Conservation (phyloP, 2,888 invertebrate species). For the Itoplectis maculator region DNA sequence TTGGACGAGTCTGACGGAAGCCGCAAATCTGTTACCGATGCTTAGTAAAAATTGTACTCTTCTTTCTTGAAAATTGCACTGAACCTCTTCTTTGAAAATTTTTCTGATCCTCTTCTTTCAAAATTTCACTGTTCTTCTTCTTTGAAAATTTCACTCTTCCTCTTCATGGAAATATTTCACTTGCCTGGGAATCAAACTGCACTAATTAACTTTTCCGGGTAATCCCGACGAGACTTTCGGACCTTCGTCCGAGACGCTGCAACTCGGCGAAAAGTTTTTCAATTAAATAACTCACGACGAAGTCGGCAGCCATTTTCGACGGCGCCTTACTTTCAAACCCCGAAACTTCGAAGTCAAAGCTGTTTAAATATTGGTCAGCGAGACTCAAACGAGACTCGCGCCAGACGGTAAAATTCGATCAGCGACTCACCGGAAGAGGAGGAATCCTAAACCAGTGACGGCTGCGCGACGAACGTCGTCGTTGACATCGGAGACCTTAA, state of each 20-base stretch:
- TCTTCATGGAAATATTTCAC: background rate
- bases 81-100: constrained; percentile 15
- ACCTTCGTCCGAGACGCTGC: constrained; percentile 12
- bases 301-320: constrained; percentile 23
- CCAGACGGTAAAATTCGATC: constrained; percentile 1
- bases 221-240: constrained; percentile 37
- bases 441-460: constrained; percentile 98
- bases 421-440: constrained; percentile 93
- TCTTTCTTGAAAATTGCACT: no score
- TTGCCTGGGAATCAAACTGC: no score
- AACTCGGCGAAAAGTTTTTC: constrained; percentile 59
- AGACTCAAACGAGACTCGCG: no score
- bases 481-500: constrained; percentile 96
- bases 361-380: constrained; percentile 12
- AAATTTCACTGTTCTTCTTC: background rate
- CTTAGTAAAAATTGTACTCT: constrained; percentile 8
- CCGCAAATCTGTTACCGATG: background rate
- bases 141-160: constrained; percentile 25
- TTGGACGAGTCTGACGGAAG: constrained; percentile 5
- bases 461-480: constrained; percentile 99
- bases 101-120: background rate
- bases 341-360: background rate
- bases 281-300: constrained; percentile 33
- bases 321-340: background rate
- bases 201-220: constrained; percentile 45